Conservation (phyloP, 1,140 invertebrate species). For the Dinoponera quadriceps region DNA sequence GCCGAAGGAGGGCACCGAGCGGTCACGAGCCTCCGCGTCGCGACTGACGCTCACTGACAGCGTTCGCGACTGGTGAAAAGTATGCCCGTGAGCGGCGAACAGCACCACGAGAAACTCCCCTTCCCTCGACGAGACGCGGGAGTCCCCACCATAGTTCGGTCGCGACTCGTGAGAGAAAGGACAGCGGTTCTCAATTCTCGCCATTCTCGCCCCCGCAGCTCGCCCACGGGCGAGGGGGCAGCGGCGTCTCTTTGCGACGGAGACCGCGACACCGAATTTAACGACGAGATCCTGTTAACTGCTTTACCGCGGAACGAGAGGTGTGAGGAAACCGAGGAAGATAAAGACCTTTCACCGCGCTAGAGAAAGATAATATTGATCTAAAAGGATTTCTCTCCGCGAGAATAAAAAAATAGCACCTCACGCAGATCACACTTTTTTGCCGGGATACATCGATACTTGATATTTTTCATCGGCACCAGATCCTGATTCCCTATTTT, state of each 20-base stretch:
- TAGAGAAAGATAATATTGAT: neutral
- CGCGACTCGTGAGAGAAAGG: slow-evolving; percentile 82
- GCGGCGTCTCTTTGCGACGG: neutral
- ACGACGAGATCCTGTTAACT: neutral
- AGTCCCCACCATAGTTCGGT: slow-evolving; percentile 72
- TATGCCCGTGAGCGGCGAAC: slow-evolving; percentile 74
- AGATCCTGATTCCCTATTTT: no score
- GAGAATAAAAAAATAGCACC: no score
- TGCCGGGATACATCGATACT: no score
- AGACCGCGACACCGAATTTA: slow-evolving; percentile 37
- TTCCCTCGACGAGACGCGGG: slow-evolving; percentile 42
- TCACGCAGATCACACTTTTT: no score
- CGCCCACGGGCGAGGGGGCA: neutral
- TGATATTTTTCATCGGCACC: no score
- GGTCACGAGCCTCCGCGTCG: slow-evolving; percentile 64
- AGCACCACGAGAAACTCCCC: slow-evolving; percentile 69
- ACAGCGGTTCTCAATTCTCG: slow-evolving; percentile 74
- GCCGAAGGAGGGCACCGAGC: slow-evolving; percentile 58
- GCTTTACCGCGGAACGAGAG: neutral
- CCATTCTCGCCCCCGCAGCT: slow-evolving; percentile 44
- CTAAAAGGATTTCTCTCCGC: no score
- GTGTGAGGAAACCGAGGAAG: neutral
- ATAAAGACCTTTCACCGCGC: neutral
- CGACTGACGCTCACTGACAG: slow-evolving; percentile 77
- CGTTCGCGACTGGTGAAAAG: slow-evolving; percentile 81